Evolutionary conservation across 2,888 invertebrate genomes (phyloP), one percentile per base, ranked within the genome.

Genomic region (Chrysomela aeneicollis): DNA sequence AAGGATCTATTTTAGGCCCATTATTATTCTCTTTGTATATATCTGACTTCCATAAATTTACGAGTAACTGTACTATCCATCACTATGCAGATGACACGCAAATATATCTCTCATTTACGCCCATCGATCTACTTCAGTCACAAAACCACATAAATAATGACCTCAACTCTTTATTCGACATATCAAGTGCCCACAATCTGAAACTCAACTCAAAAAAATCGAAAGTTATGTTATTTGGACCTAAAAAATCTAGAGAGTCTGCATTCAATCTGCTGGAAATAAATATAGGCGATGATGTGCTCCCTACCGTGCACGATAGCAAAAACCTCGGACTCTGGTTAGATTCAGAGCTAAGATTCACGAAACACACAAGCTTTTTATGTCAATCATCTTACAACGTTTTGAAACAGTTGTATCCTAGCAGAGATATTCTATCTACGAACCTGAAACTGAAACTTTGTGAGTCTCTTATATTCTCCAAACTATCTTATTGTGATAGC

Each of bases 31-130:
- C 22, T 15, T 12, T 53, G 10, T 61, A 53, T 26, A 47, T 18
- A 10, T 42, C 53, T 32, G 54, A 59, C 21, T 59, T 59, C 8
- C 5, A 15, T 19, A 32, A 35, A 9, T 12, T 17, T 35, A 10
- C 35, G 15, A 3, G 37, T 21, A 12, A 37, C 35, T 51, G 35
- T 19, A 32, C 3, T 8, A 35, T 51, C 10, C 37, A 59, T 37
- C 37, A 35, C 5, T 61, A 32, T 47, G 61, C 54, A 26, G 53
- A 54, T 47, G 61, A 61, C 19, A 61, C 30, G 17, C 53, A 61
- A 17, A 47, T 61, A 0, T 47, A 61, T 46, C 35, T 17, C 2
- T 52, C 37, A 2, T 60, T 60, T 42, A 30, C 37, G 10, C 15
- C 32, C 1, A 18, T 5, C n/a, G 35, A 53, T n/a, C 19, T 46